Base-by-base conservation (phyloP, 2,888 invertebrate species). In the Heteromurus nitidus region DNA sequence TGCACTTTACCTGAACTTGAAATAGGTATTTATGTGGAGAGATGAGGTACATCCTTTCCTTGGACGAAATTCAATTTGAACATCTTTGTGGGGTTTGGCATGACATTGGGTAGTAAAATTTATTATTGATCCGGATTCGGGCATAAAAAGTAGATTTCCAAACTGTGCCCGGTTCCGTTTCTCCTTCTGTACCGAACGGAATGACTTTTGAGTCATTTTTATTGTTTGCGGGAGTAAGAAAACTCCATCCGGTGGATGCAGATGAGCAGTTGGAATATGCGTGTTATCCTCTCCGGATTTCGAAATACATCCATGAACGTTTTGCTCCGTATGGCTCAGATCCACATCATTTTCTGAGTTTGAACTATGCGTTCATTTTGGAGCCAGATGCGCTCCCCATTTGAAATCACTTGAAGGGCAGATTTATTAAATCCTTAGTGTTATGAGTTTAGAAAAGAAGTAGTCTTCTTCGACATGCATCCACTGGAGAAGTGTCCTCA, bases 341-440 rank as follows among this genome's bases (percentile, higher is more conserved):
- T n/a, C n/a, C n/a, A n/a, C n/a, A n/a, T n/a, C n/a, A n/a, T n/a
- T n/a, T n/a, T n/a, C n/a, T n/a, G n/a, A n/a, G n/a, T n/a, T n/a
- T n/a, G n/a, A n/a, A n/a, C n/a, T n/a, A n/a, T n/a, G n/a, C n/a
- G n/a, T n/a, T n/a, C n/a, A n/a, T n/a, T n/a, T n/a, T 31, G 74
- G 60, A 50, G 36, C 76, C 76, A 76, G 69, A 60, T 76, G 69
- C 50, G 76, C 50, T 62, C 18, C 69, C 60, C 76, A 76, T 76
- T 76, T 62, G 62, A 69, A 76, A 76, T 69, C 69, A 76, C 69
- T 76, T 69, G 69, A 69, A 60, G 68, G 44, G 30, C 31, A 69
- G 76, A 76, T 76, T 76, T 76, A 76, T 68, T 76, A 76, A 76
- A 76, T 68, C 76, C 76, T 50, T 30, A 47, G 36, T 36, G 60